These are phyloP conservation scores for Drosophila lini DNA, from an alignment of 1,140 invertebrate species.

Conservation along the genomic window DNA sequence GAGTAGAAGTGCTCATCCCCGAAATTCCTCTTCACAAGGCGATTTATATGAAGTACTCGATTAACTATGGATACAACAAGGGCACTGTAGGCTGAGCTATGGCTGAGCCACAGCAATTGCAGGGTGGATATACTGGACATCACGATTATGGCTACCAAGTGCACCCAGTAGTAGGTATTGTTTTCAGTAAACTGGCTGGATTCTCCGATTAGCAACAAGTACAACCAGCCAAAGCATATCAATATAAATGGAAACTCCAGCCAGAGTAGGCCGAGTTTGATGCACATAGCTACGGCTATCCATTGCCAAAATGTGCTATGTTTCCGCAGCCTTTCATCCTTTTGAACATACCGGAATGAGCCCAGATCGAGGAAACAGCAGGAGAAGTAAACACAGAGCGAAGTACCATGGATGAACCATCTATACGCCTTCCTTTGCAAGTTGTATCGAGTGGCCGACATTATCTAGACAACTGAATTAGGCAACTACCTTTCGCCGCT, in stretches of 20 bases:
- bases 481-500: background rate
- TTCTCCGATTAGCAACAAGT: background rate
- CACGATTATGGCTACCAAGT: background rate
- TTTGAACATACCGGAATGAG: conserved; percentile 17
- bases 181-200: conserved; percentile 9
- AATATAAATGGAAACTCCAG: conserved; percentile 14
- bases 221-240: background rate
- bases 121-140: conserved; percentile 16
- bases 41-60: conserved; percentile 17
- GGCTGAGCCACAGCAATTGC: conserved; percentile 1
- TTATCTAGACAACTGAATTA: conserved; percentile 24
- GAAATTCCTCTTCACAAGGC: background rate
- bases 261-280: conserved; percentile 1
- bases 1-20: conserved; percentile 1
- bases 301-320: conserved; percentile 21
- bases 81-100: conserved; percentile 7
- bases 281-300: background rate
- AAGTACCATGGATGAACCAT: background rate
- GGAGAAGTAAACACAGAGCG: background rate
- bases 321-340: background rate
- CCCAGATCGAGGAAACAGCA: conserved; percentile 27
- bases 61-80: background rate
- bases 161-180: conserved; percentile 21
- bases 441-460: background rate
- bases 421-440: background rate